phyloP scores from a whole-genome alignment of 1,140 invertebrate species.

The Drosophila orena region DNA sequence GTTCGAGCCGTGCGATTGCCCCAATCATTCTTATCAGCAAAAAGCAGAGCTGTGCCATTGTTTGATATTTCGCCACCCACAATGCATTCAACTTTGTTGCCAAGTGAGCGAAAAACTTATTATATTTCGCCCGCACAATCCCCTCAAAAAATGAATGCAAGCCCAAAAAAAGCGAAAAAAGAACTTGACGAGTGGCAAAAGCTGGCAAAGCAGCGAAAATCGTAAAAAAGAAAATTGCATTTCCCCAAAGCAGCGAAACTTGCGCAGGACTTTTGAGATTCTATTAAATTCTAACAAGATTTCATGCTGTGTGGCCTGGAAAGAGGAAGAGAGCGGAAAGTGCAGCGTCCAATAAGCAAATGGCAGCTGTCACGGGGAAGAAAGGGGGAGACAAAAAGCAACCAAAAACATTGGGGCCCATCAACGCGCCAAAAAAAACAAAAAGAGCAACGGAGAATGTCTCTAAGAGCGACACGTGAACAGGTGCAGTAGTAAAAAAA shows the following conservation, averaged over 20 bases:
- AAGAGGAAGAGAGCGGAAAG: conserved; percentile 11
- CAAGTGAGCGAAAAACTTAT: conserved; percentile 64
- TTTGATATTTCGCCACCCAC: conserved; percentile 46
- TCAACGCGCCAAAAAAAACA: conserved; percentile 24
- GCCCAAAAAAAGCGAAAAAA: conserved; percentile 54
- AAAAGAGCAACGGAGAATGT: background rate
- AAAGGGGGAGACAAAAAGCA: conserved; percentile 10
- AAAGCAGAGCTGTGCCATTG: conserved; percentile 42
- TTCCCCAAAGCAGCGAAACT: conserved; percentile 74
- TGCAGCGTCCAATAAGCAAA: conserved; percentile 76
- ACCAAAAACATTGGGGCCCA: conserved; percentile 56
- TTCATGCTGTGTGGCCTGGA: conserved; percentile 61
- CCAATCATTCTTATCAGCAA: conserved; percentile 80
- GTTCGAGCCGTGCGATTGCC: conserved; percentile 52
- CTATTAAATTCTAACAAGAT: conserved; percentile 83
- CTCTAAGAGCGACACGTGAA: conserved; percentile 48
- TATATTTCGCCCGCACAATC: conserved; percentile 47
- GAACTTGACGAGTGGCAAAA: conserved; percentile 27
- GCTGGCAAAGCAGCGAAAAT: conserved; percentile 49
- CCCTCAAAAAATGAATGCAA: conserved; percentile 62
- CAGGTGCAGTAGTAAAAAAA: conserved; percentile 56
- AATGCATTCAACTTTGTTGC: conserved; percentile 73
- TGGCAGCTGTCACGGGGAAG: conserved; percentile 45
- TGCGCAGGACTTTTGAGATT: conserved; percentile 81
- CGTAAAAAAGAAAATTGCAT: conserved; percentile 81